Evolutionary conservation across 2,113 vertebrate species (phyloP).

Genomic region (Notothenia rossii): DNA sequence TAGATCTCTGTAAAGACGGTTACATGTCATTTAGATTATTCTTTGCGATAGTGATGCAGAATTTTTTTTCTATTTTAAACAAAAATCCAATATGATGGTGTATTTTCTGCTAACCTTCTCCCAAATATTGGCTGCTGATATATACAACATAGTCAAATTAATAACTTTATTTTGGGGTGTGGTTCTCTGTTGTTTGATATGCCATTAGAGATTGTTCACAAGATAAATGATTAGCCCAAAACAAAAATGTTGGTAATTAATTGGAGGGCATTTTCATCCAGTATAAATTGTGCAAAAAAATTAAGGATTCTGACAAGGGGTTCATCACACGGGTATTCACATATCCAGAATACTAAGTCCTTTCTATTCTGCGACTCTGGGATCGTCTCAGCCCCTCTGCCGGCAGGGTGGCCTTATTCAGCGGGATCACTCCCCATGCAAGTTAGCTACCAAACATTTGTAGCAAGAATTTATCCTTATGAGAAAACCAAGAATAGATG

Average conservation of each 20-base stretch:
- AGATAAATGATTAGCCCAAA: background rate
- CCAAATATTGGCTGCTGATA: no score
- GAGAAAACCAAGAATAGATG: constrained; percentile 80
- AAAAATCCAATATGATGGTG: no score
- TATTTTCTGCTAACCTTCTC: no score
- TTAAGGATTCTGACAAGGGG: background rate
- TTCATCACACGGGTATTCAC: background rate
- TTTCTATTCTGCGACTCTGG: constrained; percentile 29
- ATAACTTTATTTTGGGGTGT: no score
- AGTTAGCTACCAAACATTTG: constrained; percentile 65
- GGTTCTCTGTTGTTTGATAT: background rate
- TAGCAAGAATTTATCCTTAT: constrained; percentile 73
- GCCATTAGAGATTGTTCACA: background rate
- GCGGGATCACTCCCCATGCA: constrained; percentile 39
- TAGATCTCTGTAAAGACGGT: no score
- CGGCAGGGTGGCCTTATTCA: constrained; percentile 37
- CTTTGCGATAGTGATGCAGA: no score
- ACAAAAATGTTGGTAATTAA: background rate
- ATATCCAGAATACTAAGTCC: background rate
- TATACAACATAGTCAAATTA: no score
- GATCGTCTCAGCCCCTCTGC: constrained; percentile 14
- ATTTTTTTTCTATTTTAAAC: no score
- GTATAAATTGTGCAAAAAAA: background rate
- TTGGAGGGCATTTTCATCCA: background rate
- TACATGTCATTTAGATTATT: no score